Evolutionary conservation across 2,113 vertebrate species (phyloP).

Genomic region (Kobus ellipsiprymnus): DNA sequence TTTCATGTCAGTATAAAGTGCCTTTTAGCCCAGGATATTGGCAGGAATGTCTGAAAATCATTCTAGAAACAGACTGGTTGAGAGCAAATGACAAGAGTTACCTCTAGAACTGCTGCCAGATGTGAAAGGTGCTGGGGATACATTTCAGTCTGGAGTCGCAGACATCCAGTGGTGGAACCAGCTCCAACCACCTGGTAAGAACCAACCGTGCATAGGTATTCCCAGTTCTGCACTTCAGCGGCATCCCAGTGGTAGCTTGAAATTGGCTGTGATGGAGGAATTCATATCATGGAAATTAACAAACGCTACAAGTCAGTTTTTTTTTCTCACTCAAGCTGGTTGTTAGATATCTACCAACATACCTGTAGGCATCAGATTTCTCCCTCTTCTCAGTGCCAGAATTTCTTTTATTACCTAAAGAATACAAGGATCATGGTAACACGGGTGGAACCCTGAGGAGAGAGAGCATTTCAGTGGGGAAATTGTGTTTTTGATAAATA

Average conservation of each 20-base stretch:
- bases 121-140: neutral
- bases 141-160: neutral
- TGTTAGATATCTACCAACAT: neutral
- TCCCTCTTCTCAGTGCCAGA: neutral
- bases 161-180: neutral
- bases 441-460: neutral
- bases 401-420: conserved; percentile 5
- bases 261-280: neutral
- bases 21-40: neutral
- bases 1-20: neutral
- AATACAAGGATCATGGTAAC: neutral
- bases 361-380: neutral
- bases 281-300: neutral
- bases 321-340: neutral
- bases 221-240: neutral
- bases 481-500: conserved; percentile 1
- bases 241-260: neutral
- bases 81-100: neutral
- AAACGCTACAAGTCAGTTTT: neutral
- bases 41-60: neutral
- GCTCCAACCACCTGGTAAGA: neutral
- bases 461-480: neutral
- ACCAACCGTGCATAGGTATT: neutral
- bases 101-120: neutral
- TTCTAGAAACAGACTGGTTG: neutral